Conservation (phyloP, 2,113 vertebrate genomes). For the Geothlypis trichas region DNA sequence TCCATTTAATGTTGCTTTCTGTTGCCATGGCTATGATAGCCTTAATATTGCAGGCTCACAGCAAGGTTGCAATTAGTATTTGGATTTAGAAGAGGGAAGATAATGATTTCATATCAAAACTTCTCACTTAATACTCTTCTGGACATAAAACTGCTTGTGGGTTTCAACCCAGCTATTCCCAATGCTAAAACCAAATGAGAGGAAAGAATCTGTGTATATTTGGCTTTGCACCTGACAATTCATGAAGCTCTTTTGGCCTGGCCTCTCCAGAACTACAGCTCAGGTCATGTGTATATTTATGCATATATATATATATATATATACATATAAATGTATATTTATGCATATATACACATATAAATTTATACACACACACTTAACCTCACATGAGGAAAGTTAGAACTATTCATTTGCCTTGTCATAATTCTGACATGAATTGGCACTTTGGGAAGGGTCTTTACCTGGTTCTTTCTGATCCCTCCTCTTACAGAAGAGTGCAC, state of each 20-base stretch:
- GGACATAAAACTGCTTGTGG: constrained; percentile 59
- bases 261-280: background rate
- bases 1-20: constrained; percentile 56
- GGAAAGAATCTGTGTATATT: constrained; percentile 15
- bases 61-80: constrained; percentile 81
- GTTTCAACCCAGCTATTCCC: constrained; percentile 57
- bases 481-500: background rate
- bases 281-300: background rate
- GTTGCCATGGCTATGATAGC: constrained; percentile 77
- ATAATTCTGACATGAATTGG: background rate
- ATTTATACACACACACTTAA: fast-evolving
- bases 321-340: too few relatives aligned
- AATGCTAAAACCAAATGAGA: background rate
- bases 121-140: constrained; percentile 69
- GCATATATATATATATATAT: background rate
- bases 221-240: constrained; percentile 6
- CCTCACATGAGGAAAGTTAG: background rate
- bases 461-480: background rate
- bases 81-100: constrained; percentile 75
- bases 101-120: constrained; percentile 75
- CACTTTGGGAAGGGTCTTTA: background rate
- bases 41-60: constrained; percentile 71
- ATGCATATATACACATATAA: background rate
- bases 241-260: background rate
- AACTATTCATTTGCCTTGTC: background rate